Conservation (phyloP, 2,888 invertebrate species). For the Amiota mariae region DNA sequence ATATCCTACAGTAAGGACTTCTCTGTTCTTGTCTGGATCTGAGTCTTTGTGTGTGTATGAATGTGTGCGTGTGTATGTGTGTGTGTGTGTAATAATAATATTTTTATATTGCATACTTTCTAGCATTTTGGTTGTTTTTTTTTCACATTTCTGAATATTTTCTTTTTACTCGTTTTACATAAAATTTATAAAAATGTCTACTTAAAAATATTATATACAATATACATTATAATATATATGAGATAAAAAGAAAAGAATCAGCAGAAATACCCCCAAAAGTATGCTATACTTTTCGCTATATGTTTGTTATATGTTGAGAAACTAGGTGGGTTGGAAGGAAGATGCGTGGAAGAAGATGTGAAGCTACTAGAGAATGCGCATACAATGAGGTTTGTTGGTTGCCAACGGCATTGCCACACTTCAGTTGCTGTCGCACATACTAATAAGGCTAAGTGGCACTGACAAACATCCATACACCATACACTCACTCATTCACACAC, state of each 20-base stretch:
- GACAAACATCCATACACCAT: conserved; percentile 52
- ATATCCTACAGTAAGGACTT: conserved; percentile 52
- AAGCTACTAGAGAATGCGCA: conserved; percentile 50
- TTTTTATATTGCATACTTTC: conserved; percentile 64
- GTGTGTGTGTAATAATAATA: conserved; percentile 42
- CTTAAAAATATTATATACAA: background rate
- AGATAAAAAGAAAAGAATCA: background rate
- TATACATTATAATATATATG: background rate
- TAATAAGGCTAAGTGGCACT: conserved; percentile 67
- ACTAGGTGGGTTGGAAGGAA: conserved; percentile 24
- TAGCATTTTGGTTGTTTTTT: conserved; percentile 44
- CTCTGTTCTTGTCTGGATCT: conserved; percentile 44
- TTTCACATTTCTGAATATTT: background rate
- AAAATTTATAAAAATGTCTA: conserved; percentile 7
- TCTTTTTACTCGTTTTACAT: background rate
- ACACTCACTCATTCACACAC: conserved; percentile 27
- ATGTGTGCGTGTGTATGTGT: too few relatives aligned
- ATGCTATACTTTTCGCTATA: background rate
- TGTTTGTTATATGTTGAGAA: background rate
- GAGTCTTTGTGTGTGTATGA: too few relatives aligned
- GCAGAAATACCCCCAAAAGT: conserved; percentile 10
- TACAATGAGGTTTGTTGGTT: conserved; percentile 18
- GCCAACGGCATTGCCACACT: conserved; percentile 39
- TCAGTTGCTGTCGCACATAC: conserved; percentile 56
- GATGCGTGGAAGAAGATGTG: conserved; percentile 46